Conservation (phyloP, 2,797 vertebrate genomes). For the Lepidocolaptes lacrymiger region DNA sequence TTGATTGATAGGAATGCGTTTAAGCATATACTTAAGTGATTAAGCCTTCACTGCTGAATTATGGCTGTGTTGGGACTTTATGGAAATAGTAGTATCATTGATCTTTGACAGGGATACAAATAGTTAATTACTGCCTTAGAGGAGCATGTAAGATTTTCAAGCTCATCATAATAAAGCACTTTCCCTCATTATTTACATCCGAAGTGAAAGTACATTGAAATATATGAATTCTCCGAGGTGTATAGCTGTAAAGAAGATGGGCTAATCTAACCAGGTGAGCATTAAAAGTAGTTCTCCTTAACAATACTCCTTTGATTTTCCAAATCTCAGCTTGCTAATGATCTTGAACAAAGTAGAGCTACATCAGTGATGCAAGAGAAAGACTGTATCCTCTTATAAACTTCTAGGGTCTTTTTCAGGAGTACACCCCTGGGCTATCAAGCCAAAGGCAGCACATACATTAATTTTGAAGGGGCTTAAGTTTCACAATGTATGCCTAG, state of each 20-base stretch:
- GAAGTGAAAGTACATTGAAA: not conserved
- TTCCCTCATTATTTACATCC: not conserved
- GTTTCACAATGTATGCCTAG: not conserved
- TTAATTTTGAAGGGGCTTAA: not conserved
- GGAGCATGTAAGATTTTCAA: not conserved
- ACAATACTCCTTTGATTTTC: not conserved
- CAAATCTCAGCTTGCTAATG: not conserved
- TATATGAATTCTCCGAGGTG: not conserved
- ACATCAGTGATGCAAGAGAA: not conserved
- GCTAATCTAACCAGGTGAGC: not conserved
- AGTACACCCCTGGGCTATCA: not conserved
- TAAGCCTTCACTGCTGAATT: not conserved
- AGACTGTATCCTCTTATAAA: not conserved
- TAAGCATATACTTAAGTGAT: not conserved
- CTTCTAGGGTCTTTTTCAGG: not conserved
- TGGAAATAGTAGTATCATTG: not conserved
- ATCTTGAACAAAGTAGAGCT: not conserved
- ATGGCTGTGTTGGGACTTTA: not conserved
- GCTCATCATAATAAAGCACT: not conserved
- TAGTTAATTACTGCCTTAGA: not conserved
- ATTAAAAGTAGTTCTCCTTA: not conserved
- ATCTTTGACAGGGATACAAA: not conserved
- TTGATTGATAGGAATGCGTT: not conserved
- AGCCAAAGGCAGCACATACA: not conserved
- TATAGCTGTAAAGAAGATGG: not conserved